Base-by-base conservation (phyloP, 53 echinoderm and acorn worm species). In the Actinopyga echinites region DNA sequence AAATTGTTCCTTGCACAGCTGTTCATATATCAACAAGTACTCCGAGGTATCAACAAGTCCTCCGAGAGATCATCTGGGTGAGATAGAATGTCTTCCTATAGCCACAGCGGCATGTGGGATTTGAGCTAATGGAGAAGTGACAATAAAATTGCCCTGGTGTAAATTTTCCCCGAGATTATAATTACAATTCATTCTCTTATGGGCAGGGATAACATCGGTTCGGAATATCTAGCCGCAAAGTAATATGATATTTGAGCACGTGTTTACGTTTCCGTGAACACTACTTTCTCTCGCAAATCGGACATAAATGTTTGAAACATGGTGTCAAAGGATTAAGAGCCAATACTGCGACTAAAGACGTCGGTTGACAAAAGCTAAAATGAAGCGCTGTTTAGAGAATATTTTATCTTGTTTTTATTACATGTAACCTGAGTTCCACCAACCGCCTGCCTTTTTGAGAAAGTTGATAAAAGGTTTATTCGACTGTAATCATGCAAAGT, bases 11-110 rank as follows among this genome's bases (percentile, higher is more conserved):
- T 42, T 11, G 25, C 45, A 25, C 71, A 71, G 71, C 44, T 40
- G 71, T 71, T 42, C 44, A 71, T 71, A 71, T 44, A 71, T 71
- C 71, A 71, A 65, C 65, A 65, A 65, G 65, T 65, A 30, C 34
- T 26, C 30, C 29, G 65, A 65, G 65, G 34, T 34, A 28, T 29
- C 29, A 5, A n/a, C 71, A 42, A 23, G 42, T 71, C 40, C 62
- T 49, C 7, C 40, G 40, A 49, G 49, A 49, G 9, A 49, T 49
- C 49, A 49, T 49, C 49, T 49, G 49, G 49, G 62, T n/a, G 7
- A 42, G 43, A 6, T 42, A 42, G 71, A 44, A 21, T 42, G 71
- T 22, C 25, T 25, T 71, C 71, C 71, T 28, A 71, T 71, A 42
- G 44, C 44, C 24, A 71, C 44, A 71, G 44, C 31, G 66, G 12